These are phyloP conservation scores for Brachyopa scutellaris DNA, from an alignment of 2,888 invertebrate genomes.

Conservation along the genomic window DNA sequence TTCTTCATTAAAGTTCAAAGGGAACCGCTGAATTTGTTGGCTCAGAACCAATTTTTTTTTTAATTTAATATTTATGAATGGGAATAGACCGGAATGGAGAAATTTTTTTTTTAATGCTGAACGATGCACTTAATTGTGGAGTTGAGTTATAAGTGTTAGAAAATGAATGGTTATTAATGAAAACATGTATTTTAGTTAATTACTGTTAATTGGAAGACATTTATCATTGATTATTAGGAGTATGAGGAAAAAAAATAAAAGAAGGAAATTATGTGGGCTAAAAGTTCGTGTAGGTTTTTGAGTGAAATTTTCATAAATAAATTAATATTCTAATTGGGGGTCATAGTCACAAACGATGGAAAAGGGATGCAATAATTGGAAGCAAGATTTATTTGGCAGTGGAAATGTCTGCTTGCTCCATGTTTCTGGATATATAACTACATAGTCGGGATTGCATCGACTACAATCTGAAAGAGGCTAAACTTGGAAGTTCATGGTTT, in stretches of 20 bases:
- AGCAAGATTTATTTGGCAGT: neutral
- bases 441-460: no score
- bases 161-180: slow-evolving; percentile 37
- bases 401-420: neutral
- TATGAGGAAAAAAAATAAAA: no score
- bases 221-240: slow-evolving; percentile 15
- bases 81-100: slow-evolving; percentile 5
- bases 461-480: no score
- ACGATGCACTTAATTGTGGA: slow-evolving; percentile 21
- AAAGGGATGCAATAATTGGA: neutral
- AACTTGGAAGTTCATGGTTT: no score
- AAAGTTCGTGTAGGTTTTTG: slow-evolving; percentile 8
- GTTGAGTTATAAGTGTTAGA: slow-evolving; percentile 13
- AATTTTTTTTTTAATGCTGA: neutral
- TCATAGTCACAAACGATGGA: neutral
- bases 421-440: no score
- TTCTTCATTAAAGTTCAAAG: slow-evolving; percentile 25
- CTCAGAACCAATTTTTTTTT: neutral
- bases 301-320: slow-evolving; percentile 4
- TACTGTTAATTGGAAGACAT: slow-evolving; percentile 31
- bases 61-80: slow-evolving; percentile 45
- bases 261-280: slow-evolving; percentile 12
- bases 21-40: slow-evolving; percentile 9
- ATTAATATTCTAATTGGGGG: neutral
- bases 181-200: slow-evolving; percentile 35